Evolutionary conservation across 2,888 invertebrate species (phyloP), one percentile per base, ranked within the genome.

Genomic region (Drosophila mettleri): DNA sequence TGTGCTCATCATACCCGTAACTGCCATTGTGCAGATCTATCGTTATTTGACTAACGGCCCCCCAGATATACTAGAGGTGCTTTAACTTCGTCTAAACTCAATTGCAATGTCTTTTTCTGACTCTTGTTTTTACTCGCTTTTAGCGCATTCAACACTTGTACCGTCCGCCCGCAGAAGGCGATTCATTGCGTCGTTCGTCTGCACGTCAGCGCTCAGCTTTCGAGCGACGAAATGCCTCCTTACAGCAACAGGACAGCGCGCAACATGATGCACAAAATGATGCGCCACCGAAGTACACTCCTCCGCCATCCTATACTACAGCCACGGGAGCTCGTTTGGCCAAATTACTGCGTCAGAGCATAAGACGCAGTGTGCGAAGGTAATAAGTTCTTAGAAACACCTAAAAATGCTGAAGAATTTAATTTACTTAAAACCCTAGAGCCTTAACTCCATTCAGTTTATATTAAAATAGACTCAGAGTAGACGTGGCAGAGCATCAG

Each of bases 221-320:
- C 31, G 71, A 66, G 5, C 79, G 84, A 4, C 79, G 81, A 31
- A 84, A 84, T 61, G 69, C 69, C 1, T 12, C 66, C 2, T 55
- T 54, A 0, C 68, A 68, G 38, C 65, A 73, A 36, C 76, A 76
- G 22, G 80, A 84, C 2, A 52, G 49, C 16, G 52, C 29, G 1
- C 78, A 76, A 14, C 68, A 67, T 12, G 75, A 87, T 29, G 69
- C 69, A 33, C 82, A 90, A 43, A 94, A 95, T 85, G 97, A 97
- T 93, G 97, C 97, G 2, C 97, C 97, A 4, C 98, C 98, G 52
- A 98, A 98, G 91, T 98, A 98, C 92, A 98, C 97, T 0, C 98
- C 98, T 0, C 98, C 98, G 2, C 98, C 98, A 0, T 97, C 97
- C 0, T 98, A 98, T 90, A 97, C 97, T 31, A 97, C 97, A 5